Base-by-base conservation (phyloP, 2,888 invertebrate species). In the Helleia helle region DNA sequence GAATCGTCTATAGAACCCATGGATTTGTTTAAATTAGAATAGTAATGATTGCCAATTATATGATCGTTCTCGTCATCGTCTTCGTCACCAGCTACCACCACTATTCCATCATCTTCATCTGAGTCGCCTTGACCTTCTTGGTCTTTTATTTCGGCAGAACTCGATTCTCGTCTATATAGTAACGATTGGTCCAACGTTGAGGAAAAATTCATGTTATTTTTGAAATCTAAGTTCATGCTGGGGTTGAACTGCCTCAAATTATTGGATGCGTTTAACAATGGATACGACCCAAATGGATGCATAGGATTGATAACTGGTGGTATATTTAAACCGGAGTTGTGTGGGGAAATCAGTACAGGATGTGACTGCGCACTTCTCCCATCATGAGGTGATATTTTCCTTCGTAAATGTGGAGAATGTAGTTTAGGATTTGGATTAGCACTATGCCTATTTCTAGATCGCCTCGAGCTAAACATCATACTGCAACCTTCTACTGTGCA, bases 401-500 rank as follows among this genome's bases (percentile, higher is more conserved):
- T 86, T 46, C 97, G 87, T 52, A 97, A 81, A 70, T 97, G 97
- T 1, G 98, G 97, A 42, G 97, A 96, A 75, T 99, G 99, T 11
- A 99, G 83, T 71, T 99, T 99, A 0, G 99, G 99, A 77, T 99
- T 99, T 0, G 98, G 98, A 74, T 99, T 99, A 6, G 98, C 97
- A 71, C 96, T 96, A 75, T 99, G 99, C 2, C 99, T 89, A 65
- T 99, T 99, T 38, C 99, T 88, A 15, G 97, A 97, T 51, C 99
- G 87, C 51, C 99, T 87, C 7, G 97, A 98, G 71, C 97, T 98
- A 68, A 99, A 99, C 96, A 97, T 97, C 96, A 98, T 98, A 70
- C 95, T 97, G 79, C 99, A 99, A 0, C 98, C 98, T 67, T 96
- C 96, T 0, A 99, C 97, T 0, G 99, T 98, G 70, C 99, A 99